Conservation (phyloP, 2,113 vertebrate genomes). For the Phylloscopus whistleri region DNA sequence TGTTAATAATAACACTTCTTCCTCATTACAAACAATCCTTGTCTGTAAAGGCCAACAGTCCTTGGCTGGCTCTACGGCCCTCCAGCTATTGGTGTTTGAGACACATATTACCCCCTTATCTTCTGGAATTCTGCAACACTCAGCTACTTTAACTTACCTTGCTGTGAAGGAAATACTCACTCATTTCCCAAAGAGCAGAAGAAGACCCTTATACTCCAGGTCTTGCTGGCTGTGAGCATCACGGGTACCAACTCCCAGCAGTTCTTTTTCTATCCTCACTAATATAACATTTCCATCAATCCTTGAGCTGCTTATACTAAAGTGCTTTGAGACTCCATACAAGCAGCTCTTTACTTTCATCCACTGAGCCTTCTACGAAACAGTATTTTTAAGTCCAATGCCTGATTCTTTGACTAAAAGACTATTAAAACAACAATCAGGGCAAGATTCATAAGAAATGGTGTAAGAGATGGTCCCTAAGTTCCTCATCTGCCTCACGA, state of each 20-base stretch:
- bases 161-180: neutral
- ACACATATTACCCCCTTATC: neutral
- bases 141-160: neutral
- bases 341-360: neutral
- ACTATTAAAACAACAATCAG: neutral
- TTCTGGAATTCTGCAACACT: neutral
- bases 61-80: neutral
- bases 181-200: neutral
- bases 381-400: neutral
- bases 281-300: fast-evolving
- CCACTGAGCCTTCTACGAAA: neutral
- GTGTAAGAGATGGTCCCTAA: too few relatives aligned
- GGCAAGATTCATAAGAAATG: neutral
- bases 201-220: neutral
- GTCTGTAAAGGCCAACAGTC: neutral
- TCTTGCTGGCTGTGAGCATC: neutral
- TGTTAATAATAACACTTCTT: neutral
- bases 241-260: neutral
- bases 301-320: neutral
- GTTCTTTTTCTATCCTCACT: neutral
- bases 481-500: too few relatives aligned
- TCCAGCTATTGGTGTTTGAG: neutral
- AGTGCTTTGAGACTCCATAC: neutral
- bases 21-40: neutral
- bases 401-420: neutral